Conservation (phyloP, 2,113 vertebrate genomes). For the Aphyosemion australe region DNA sequence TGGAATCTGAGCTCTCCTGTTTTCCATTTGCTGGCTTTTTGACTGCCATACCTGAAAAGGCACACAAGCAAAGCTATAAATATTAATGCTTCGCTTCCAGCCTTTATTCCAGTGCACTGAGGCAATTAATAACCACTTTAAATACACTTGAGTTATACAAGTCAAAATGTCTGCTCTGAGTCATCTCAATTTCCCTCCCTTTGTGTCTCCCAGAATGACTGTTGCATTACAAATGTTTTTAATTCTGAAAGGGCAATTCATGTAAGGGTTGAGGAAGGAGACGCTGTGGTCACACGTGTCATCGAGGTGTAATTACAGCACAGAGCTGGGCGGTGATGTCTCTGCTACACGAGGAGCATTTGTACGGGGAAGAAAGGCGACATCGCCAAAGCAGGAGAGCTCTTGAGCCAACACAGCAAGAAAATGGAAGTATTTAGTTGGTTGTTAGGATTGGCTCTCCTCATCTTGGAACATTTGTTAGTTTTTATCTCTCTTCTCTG, state of each 20-base stretch:
- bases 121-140: not conserved
- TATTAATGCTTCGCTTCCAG: constrained; percentile 3
- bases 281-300: not conserved
- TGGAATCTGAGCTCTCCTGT: not conserved
- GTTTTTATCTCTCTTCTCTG: no score
- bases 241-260: not conserved
- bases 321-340: not conserved
- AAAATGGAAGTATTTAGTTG: no score
- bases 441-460: no score
- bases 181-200: not conserved
- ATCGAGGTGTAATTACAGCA: not conserved
- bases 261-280: not conserved
- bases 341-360: not conserved
- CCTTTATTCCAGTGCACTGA: not conserved
- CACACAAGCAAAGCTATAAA: not conserved
- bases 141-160: not conserved
- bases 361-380: not conserved
- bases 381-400: not conserved
- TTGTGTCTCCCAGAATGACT: constrained; percentile 1
- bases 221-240: not conserved
- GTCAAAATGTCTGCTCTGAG: not conserved
- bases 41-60: not conserved
- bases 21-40: not conserved
- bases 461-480: no score
- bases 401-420: not conserved